These are phyloP conservation scores for Hypomecis atomaria DNA, from an alignment of 2,888 invertebrate genomes.

Conservation along the genomic window DNA sequence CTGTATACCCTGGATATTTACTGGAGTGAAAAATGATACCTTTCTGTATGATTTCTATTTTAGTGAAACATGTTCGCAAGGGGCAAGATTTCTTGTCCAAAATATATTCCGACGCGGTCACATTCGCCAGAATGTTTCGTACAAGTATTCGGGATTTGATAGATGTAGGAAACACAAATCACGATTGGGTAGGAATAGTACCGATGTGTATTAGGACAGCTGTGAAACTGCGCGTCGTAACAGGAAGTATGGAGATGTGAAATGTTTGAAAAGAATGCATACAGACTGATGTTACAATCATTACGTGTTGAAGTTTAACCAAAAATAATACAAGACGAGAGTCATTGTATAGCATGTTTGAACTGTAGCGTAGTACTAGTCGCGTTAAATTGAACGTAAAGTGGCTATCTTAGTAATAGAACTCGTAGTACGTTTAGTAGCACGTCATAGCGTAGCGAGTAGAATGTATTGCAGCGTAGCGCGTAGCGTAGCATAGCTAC, in stretches of 20 bases:
- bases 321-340: too few relatives aligned
- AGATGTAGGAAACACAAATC: background rate
- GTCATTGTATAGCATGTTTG: too few relatives aligned
- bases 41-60: constrained; percentile 21
- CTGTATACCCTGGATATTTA: constrained; percentile 28
- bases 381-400: too few relatives aligned
- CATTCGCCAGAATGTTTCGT: background rate
- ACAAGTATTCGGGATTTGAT: background rate
- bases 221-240: background rate
- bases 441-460: background rate
- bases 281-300: too few relatives aligned
- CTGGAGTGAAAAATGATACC: constrained; percentile 30
- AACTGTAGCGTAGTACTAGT: too few relatives aligned
- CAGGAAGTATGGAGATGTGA: background rate
- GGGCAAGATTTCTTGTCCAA: constrained; percentile 8
- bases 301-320: too few relatives aligned
- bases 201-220: background rate
- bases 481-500: background rate
- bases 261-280: too few relatives aligned
- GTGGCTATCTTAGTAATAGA: too few relatives aligned
- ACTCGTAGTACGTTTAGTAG: too few relatives aligned
- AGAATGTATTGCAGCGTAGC: background rate
- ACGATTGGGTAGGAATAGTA: background rate
- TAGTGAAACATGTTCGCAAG: constrained; percentile 3
- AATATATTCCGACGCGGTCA: constrained; percentile 3